A percentile compares a stretch with the other conserved stretches of the same genome.
Conservation (phyloP, 2,888 invertebrate species). For the Cryptocephalus moraei region DNA sequence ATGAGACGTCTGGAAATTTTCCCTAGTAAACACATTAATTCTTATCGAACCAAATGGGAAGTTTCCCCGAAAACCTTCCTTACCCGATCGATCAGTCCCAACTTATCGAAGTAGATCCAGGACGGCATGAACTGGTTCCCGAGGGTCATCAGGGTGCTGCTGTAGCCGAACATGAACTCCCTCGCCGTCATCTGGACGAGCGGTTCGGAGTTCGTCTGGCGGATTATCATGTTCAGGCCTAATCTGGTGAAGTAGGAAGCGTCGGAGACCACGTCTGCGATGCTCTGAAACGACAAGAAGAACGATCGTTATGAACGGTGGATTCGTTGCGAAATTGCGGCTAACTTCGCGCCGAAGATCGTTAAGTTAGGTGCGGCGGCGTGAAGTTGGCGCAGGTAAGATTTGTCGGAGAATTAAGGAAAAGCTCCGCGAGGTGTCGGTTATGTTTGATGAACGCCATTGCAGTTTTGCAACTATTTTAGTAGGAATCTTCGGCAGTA, state of each 20-base stretch:
- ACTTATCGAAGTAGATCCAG: conserved; percentile 79
- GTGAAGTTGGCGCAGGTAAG: too few species aligned
- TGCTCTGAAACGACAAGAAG: conserved; percentile 54
- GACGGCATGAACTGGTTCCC: conserved; percentile 74
- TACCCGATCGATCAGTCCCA: conserved; percentile 82
- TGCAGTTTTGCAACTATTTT: too few species aligned
- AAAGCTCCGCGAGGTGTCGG: too few species aligned
- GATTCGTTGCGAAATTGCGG: too few species aligned
- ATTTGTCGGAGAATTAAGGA: too few species aligned
- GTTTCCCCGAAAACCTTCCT: conserved; percentile 30
- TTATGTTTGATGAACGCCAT: too few species aligned
- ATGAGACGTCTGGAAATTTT: too few species aligned
- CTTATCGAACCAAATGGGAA: background rate
- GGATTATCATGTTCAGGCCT: conserved; percentile 61
- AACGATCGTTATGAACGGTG: background rate
- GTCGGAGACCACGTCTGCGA: conserved; percentile 64
- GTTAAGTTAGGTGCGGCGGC: too few species aligned
- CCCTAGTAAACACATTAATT: too few species aligned
- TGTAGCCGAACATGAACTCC: conserved; percentile 85
- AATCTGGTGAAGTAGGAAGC: conserved; percentile 54
- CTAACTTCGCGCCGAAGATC: too few species aligned
- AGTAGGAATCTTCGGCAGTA: too few species aligned
- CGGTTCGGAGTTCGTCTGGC: conserved; percentile 57
- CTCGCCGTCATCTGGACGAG: conserved; percentile 70
- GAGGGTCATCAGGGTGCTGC: conserved; percentile 69